phyloP scores from a whole-genome alignment of 2,888 invertebrate species.

The Heliconius ismenius region DNA sequence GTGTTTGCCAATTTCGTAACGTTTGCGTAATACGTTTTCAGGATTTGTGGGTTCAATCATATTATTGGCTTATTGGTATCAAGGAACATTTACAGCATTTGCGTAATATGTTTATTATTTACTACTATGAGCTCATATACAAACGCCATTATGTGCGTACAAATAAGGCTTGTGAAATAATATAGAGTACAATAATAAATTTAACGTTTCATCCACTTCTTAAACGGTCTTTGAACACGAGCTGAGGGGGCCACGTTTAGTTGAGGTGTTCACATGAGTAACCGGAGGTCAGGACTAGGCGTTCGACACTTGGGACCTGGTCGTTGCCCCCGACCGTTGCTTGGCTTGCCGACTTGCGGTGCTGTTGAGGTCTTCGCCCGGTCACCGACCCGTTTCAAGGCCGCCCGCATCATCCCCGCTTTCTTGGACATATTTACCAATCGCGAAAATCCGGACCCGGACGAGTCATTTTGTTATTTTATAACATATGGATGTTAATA shows the following conservation, averaged over 20 bases:
- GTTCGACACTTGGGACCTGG: slow-evolving; percentile 66
- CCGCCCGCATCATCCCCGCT: slow-evolving; percentile 79
- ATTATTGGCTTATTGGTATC: slow-evolving; percentile 9
- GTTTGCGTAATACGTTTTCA: slow-evolving; percentile 26
- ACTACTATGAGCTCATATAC: not conserved
- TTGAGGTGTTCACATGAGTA: slow-evolving; percentile 39
- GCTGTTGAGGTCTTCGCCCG: slow-evolving; percentile 80
- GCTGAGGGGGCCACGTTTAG: slow-evolving; percentile 36
- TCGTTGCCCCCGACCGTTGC: slow-evolving; percentile 82
- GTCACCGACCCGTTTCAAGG: slow-evolving; percentile 80
- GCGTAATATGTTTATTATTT: slow-evolving; percentile 12
- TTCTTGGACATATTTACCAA: slow-evolving; percentile 64
- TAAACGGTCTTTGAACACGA: slow-evolving; percentile 25
- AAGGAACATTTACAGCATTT: slow-evolving; percentile 6
- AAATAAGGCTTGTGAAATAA: not conserved
- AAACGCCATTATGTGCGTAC: not conserved
- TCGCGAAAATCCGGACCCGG: slow-evolving; percentile 59
- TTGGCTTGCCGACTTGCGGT: slow-evolving; percentile 66
- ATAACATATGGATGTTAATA: not conserved
- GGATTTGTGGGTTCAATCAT: slow-evolving; percentile 14
- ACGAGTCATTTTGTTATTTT: slow-evolving; percentile 4
- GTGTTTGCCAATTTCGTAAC: slow-evolving; percentile 34
- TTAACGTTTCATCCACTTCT: not conserved
- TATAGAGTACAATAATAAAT: not conserved
- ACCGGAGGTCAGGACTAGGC: slow-evolving; percentile 63